Percentiles rank a stretch among this genome's conserved stretches.
Conservation (phyloP, 2,888 invertebrate species). For the Neria commutata region DNA sequence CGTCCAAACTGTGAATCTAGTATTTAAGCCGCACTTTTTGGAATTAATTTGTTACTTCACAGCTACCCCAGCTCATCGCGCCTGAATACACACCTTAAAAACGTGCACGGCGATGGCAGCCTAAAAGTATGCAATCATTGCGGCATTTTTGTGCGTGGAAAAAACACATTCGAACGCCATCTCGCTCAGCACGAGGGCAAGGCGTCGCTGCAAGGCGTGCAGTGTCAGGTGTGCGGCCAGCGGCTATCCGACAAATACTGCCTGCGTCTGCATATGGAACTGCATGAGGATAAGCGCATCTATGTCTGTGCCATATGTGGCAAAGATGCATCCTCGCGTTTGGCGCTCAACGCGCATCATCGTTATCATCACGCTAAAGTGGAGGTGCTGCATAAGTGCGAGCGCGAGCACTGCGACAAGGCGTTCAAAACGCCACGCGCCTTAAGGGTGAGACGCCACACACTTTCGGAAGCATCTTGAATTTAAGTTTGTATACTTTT, state of each 20-base stretch:
- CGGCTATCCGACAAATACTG: conserved; percentile 18
- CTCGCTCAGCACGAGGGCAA: conserved; percentile 9
- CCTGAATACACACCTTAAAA: conserved; percentile 7
- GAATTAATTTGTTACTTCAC: background rate
- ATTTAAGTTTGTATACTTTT: background rate
- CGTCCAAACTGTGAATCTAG: too few species aligned
- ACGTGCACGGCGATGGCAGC: conserved; percentile 12
- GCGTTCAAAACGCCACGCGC: conserved; percentile 14
- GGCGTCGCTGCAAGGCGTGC: background rate
- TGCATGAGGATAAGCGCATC: background rate
- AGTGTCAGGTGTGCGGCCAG: conserved; percentile 11
- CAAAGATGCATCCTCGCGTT: conserved; percentile 10
- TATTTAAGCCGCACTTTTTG: too few species aligned
- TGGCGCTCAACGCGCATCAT: conserved; percentile 13
- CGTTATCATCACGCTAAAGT: conserved; percentile 10
- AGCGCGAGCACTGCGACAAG: conserved; percentile 1
- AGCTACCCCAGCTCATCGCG: conserved; percentile 10
- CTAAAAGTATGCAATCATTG: conserved; percentile 17
- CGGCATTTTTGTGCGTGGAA: conserved; percentile 12
- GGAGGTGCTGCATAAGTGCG: conserved; percentile 11
- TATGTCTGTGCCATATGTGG: conserved; percentile 15
- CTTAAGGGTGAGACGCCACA: conserved; percentile 7
- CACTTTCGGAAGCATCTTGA: background rate
- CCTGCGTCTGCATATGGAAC: conserved; percentile 16
- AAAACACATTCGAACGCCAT: conserved; percentile 6